Conservation (phyloP, 2,113 vertebrate genomes). For the Oreochromis niloticus region DNA sequence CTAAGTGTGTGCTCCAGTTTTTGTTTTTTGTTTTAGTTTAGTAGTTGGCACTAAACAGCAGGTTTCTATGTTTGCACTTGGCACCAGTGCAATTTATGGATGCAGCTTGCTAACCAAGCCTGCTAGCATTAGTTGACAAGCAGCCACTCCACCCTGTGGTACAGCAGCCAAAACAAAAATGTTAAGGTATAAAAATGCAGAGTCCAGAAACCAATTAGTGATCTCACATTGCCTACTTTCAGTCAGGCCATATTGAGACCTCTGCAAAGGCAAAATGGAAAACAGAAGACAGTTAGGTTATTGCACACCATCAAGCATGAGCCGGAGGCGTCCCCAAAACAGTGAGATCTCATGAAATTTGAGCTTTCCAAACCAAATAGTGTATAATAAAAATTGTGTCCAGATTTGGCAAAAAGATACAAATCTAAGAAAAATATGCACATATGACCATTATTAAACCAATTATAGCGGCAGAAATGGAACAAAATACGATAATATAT, state of each 20-base stretch:
- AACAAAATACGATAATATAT: neutral
- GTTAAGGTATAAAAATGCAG: neutral
- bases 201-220: neutral
- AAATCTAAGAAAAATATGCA: neutral
- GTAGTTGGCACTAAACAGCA: neutral
- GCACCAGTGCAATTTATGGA: neutral
- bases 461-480: neutral
- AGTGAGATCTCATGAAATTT: neutral
- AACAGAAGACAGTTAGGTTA: neutral
- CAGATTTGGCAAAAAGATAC: neutral
- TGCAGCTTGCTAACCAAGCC: neutral
- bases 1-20: neutral
- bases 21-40: accelerated
- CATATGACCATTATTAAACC: neutral
- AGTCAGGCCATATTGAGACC: neutral
- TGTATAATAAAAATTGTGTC: neutral
- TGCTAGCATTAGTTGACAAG: neutral
- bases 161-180: neutral
- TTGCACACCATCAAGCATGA: neutral
- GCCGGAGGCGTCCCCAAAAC: neutral
- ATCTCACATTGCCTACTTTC: neutral
- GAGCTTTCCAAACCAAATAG: neutral
- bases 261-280: neutral
- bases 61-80: neutral
- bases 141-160: neutral